A percentile compares a stretch with the other conserved stretches of the same genome.
Evolutionary conservation across 2,797 vertebrate genomes (phyloP).

Genomic region (Moxostoma hubbsi): DNA sequence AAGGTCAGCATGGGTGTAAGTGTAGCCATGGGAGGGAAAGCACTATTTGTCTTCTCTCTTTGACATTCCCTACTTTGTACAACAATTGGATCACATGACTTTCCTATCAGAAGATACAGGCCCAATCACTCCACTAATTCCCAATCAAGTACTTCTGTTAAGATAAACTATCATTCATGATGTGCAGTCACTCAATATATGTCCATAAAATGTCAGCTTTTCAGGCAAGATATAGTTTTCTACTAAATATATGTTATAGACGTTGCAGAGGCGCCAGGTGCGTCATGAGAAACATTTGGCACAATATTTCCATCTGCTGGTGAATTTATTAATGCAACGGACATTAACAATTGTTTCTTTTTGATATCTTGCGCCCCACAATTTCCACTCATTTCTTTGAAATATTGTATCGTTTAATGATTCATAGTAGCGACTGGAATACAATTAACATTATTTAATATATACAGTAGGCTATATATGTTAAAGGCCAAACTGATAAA

Average conservation of each 20-base stretch:
- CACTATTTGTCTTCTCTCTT: slow-evolving; percentile 20
- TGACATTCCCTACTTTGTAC: background rate
- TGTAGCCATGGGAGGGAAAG: slow-evolving; percentile 56
- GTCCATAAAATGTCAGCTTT: background rate
- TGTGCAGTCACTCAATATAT: background rate
- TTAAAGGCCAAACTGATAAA: too few species aligned
- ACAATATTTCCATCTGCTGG: slow-evolving; percentile 58
- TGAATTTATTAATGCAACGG: background rate
- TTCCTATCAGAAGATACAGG: background rate
- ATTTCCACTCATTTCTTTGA: too few species aligned
- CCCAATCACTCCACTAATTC: background rate
- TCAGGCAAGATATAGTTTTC: background rate
- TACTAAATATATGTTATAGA: background rate
- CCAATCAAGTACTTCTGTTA: background rate
- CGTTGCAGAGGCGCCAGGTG: background rate
- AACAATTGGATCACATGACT: slow-evolving; percentile 7
- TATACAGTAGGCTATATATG: too few species aligned
- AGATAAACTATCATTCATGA: background rate
- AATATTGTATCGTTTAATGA: too few species aligned
- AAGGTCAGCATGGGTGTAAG: slow-evolving; percentile 75
- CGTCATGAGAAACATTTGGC: background rate
- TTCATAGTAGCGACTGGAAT: too few species aligned
- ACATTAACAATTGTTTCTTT: background rate
- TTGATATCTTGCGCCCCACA: too few species aligned
- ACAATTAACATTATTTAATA: too few species aligned